Evolutionary conservation across 2,888 invertebrate species (phyloP).

Genomic region (Yponomeuta malinellus): DNA sequence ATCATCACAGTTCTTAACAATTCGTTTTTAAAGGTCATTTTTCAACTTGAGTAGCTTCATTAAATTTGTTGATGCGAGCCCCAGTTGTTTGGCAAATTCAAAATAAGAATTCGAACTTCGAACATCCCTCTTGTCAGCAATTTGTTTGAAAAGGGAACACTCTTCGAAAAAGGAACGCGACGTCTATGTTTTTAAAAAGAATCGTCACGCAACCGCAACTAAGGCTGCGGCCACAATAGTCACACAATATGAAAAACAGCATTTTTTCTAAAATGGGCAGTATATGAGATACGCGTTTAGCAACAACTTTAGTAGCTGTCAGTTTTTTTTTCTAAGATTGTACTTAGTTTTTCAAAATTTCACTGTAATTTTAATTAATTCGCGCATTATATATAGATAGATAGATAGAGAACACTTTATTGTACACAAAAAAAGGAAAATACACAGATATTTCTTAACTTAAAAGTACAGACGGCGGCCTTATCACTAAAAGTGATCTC

Average conservation of each 20-base stretch:
- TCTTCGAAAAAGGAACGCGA: slow-evolving; percentile 70
- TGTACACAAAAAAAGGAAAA: no score
- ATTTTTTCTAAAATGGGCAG: not conserved
- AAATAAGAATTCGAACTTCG: slow-evolving; percentile 34
- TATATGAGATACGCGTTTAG: slow-evolving; percentile 1
- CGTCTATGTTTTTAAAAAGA: slow-evolving; percentile 67
- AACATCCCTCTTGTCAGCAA: slow-evolving; percentile 71
- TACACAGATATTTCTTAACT: no score
- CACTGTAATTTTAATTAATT: no score
- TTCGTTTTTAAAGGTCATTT: slow-evolving; percentile 21
- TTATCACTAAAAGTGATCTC: no score
- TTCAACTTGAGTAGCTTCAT: not conserved
- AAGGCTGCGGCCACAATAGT: slow-evolving; percentile 29
- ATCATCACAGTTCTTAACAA: slow-evolving; percentile 25
- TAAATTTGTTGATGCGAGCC: not conserved
- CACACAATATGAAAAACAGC: no score
- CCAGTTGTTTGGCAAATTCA: slow-evolving; percentile 35
- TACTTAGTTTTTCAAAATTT: no score
- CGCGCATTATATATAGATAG: no score
- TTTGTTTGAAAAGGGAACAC: slow-evolving; percentile 73
- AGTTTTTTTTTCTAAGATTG: not conserved
- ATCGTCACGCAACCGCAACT: slow-evolving; percentile 62
- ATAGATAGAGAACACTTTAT: no score
- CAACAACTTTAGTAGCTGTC: not conserved
- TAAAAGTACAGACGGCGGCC: no score